Conservation (phyloP, 1,140 invertebrate species). For the Aethina tumida region DNA sequence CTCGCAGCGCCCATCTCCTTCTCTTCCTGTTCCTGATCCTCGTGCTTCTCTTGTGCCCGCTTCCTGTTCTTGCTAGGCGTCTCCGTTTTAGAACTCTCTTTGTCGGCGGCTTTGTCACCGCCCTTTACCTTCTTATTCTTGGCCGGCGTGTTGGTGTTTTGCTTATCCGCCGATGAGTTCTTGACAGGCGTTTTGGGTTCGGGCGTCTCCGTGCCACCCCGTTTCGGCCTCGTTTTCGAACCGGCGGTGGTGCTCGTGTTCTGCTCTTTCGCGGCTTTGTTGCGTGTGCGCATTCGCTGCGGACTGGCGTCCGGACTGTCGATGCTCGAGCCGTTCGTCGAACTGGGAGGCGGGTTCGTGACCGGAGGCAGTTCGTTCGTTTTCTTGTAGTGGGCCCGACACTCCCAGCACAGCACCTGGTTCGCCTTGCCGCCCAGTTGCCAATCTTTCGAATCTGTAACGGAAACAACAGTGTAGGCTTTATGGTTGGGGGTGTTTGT, state of each 20-base stretch:
- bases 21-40: constrained; percentile 45
- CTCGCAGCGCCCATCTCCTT: constrained; percentile 53
- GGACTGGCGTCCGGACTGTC: constrained; percentile 70
- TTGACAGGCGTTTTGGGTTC: constrained; percentile 50
- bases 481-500: background rate
- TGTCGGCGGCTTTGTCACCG: constrained; percentile 30
- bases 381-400: constrained; percentile 71
- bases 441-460: constrained; percentile 42
- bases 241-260: constrained; percentile 42
- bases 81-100: constrained; percentile 35
- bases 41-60: constrained; percentile 46
- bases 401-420: constrained; percentile 69
- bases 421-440: constrained; percentile 71
- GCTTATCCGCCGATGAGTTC: constrained; percentile 31
- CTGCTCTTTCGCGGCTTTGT: constrained; percentile 69
- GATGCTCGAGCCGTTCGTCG: too few species aligned
- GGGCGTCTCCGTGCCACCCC: constrained; percentile 62
- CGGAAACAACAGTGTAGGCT: constrained; percentile 1
- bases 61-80: constrained; percentile 64
- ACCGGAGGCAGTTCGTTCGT: constrained; percentile 64
- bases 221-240: constrained; percentile 31
- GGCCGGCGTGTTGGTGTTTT: constrained; percentile 40
- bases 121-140: constrained; percentile 2
- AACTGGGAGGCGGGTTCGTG: constrained; percentile 28
- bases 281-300: constrained; percentile 78